These are phyloP conservation scores for Augochlorella aurata DNA, from an alignment of 2,888 invertebrate species.

Conservation along the genomic window DNA sequence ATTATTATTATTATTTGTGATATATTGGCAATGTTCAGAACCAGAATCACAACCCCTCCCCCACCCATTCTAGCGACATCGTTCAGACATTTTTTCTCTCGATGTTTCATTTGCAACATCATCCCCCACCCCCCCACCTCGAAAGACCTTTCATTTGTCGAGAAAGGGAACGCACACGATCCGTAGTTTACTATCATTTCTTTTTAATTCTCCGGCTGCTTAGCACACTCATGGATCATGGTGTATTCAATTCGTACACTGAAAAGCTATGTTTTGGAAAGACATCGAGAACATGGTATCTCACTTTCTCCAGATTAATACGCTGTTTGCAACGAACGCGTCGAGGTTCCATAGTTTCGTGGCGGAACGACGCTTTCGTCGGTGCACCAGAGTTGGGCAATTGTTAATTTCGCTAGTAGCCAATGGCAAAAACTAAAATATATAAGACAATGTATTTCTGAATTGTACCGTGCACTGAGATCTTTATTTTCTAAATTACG, in stretches of 20 bases:
- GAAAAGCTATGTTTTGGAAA: slow-evolving; percentile 13
- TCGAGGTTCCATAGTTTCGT: background rate
- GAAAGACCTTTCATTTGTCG: background rate
- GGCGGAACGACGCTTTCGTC: background rate
- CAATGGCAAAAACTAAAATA: background rate
- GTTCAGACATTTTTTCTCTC: slow-evolving; percentile 1
- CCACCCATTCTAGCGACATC: background rate
- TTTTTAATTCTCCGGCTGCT: slow-evolving; percentile 1
- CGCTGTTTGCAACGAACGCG: background rate
- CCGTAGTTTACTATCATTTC: background rate
- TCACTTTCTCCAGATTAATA: background rate
- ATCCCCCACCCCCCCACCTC: background rate
- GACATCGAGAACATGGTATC: background rate
- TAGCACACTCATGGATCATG: slow-evolving; percentile 4
- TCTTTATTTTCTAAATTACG: background rate
- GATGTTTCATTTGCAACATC: background rate
- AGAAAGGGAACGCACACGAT: background rate
- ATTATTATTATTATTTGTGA: slow-evolving; percentile 30
- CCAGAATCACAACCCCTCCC: slow-evolving; percentile 23
- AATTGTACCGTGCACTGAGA: background rate
- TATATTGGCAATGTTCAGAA: slow-evolving; percentile 59
- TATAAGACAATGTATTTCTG: background rate
- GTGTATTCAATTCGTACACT: background rate
- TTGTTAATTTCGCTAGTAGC: background rate
- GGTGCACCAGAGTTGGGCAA: background rate